Percentiles rank a stretch among this genome's conserved stretches.
phyloP scores from a whole-genome alignment of 2,113 vertebrate genomes.

The Alouatta palliata region DNA sequence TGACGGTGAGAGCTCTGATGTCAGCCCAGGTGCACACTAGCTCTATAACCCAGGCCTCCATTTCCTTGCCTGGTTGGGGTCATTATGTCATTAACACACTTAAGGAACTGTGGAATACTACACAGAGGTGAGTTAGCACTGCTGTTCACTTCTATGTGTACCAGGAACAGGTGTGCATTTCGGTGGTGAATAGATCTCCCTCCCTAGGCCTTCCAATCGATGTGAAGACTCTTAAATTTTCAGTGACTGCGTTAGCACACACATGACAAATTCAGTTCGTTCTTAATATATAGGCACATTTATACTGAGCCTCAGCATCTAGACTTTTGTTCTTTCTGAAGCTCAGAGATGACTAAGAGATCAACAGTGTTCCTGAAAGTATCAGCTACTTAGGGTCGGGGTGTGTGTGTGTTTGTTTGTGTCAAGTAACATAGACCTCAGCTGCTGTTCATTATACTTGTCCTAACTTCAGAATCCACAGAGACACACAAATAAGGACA shows the following conservation, averaged over 20 bases:
- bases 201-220: not conserved
- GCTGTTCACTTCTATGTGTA: not conserved
- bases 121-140: not conserved
- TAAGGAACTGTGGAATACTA: not conserved
- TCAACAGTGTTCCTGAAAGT: not conserved
- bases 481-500: not conserved
- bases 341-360: not conserved
- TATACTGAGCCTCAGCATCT: not conserved
- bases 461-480: not conserved
- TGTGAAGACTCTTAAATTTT: not conserved
- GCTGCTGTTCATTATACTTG: not conserved
- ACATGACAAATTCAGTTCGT: not conserved
- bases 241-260: not conserved
- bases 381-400: too few species aligned
- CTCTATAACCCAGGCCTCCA: fast-evolving
- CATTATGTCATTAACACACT: not conserved
- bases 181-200: not conserved
- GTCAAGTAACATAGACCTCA: not conserved
- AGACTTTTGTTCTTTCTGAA: not conserved
- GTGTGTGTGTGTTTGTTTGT: not conserved
- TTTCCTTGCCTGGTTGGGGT: not conserved
- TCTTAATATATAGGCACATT: not conserved
- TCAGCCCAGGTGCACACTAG: not conserved
- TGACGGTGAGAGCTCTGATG: not conserved
- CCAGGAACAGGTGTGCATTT: not conserved